Evolutionary conservation across 2,113 vertebrate genomes (phyloP).

Genomic region (Apaloderma vittatum): DNA sequence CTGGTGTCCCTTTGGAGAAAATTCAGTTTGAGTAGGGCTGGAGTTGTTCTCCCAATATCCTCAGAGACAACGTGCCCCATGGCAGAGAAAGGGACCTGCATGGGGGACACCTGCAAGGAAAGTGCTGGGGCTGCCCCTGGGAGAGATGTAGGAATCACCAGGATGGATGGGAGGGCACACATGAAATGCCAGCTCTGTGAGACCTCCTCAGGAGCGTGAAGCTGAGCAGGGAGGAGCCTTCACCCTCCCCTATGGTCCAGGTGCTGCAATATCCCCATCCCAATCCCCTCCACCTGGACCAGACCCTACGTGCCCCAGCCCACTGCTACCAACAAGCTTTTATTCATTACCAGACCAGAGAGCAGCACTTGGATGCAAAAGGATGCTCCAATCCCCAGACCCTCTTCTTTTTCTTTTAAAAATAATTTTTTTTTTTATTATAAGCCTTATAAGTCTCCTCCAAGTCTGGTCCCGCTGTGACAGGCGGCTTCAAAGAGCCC

Average conservation of each 20-base stretch:
- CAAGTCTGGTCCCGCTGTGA: neutral
- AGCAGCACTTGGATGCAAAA: constrained; percentile 16
- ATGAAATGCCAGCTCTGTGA: rapidly evolving
- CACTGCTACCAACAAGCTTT: neutral
- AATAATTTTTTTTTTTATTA: neutral
- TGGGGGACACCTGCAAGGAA: rapidly evolving
- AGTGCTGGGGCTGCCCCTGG: neutral
- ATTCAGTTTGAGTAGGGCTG: neutral
- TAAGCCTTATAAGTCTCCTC: neutral
- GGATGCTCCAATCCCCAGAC: neutral
- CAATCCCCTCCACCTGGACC: constrained; percentile 56
- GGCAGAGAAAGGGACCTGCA: neutral
- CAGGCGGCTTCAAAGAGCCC: neutral
- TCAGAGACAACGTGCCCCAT: rapidly evolving
- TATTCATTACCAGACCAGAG: neutral
- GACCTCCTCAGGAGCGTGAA: rapidly evolving
- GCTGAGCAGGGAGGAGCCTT: neutral
- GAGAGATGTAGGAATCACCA: rapidly evolving
- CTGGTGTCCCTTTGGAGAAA: neutral
- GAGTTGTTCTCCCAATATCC: neutral
- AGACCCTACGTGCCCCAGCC: neutral
- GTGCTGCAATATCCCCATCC: neutral
- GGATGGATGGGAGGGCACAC: rapidly evolving
- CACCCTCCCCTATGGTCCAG: neutral
- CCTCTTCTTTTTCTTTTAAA: neutral